phyloP scores from a whole-genome alignment of 2,113 vertebrate genomes.

The Lycocorax pyrrhopterus region DNA sequence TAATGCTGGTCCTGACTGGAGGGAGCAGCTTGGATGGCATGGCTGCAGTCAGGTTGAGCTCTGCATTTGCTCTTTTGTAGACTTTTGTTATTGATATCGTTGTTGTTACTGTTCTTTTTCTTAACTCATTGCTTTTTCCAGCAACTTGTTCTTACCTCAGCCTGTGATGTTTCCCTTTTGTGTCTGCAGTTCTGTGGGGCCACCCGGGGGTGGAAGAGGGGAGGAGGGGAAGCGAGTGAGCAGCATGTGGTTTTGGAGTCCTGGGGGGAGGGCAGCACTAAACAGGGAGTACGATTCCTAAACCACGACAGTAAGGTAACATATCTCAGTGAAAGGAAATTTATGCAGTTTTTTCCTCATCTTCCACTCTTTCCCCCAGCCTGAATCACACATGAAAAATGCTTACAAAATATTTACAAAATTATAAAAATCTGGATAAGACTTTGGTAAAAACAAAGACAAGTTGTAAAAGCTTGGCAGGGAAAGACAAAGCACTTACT shows the following conservation, averaged over 20 bases:
- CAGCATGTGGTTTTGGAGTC: fast-evolving
- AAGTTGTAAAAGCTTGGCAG: neutral
- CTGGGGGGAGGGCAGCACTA: neutral
- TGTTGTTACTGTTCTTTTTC: neutral
- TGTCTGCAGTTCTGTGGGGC: fast-evolving
- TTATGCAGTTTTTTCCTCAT: neutral
- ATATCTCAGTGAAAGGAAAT: neutral
- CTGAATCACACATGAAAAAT: neutral
- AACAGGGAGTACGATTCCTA: neutral
- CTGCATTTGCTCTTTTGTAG: neutral
- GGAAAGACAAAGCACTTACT: neutral
- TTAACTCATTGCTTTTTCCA: neutral
- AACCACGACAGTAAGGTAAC: fast-evolving
- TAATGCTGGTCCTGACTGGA: neutral
- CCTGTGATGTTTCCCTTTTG: neutral
- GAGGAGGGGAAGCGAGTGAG: neutral
- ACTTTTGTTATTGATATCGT: neutral
- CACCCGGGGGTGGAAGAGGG: neutral
- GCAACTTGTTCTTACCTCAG: neutral
- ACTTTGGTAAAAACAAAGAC: neutral
- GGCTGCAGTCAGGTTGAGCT: neutral
- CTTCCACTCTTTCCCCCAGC: neutral
- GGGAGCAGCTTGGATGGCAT: neutral
- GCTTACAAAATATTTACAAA: neutral
- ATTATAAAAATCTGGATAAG: neutral